phyloP scores from a whole-genome alignment of 2,113 vertebrate genomes.

The Alethe diademata region DNA sequence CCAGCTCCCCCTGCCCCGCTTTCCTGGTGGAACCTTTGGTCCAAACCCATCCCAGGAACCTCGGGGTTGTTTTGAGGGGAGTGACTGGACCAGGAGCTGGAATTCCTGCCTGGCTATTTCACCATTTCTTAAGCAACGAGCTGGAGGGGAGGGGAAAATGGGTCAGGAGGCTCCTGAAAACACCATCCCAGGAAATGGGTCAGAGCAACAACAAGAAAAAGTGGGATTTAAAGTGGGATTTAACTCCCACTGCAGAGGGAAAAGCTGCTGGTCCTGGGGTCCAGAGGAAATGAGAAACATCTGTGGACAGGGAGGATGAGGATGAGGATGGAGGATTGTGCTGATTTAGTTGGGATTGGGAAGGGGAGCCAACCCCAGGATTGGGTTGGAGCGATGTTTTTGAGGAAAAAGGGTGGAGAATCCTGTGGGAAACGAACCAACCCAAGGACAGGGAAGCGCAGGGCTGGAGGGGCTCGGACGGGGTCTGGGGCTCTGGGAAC shows the following conservation, averaged over 20 bases:
- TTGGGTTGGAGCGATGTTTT: rapidly evolving
- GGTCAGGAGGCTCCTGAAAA: not conserved
- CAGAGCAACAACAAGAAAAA: not conserved
- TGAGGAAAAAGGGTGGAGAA: not conserved
- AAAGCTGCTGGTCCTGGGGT: rapidly evolving
- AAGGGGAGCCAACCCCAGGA: not conserved
- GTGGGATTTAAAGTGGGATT: not conserved
- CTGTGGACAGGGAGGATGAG: not conserved
- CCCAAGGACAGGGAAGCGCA: rapidly evolving
- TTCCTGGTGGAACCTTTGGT: not conserved
- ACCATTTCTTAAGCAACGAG: not conserved
- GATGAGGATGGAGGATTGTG: not conserved
- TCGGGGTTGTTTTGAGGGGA: not conserved
- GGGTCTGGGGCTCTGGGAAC: not conserved
- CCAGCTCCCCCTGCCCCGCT: rapidly evolving
- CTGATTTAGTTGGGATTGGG: not conserved
- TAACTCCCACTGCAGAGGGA: not conserved
- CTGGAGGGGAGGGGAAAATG: not conserved
- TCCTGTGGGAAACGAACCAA: rapidly evolving
- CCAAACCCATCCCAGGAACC: not conserved
- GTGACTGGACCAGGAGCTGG: not conserved
- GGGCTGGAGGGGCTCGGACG: rapidly evolving
- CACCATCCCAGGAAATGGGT: not conserved
- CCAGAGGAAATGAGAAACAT: rapidly evolving
- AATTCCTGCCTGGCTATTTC: not conserved